Base-by-base conservation (phyloP, 2,113 vertebrate genomes). In the Proteles cristata region DNA sequence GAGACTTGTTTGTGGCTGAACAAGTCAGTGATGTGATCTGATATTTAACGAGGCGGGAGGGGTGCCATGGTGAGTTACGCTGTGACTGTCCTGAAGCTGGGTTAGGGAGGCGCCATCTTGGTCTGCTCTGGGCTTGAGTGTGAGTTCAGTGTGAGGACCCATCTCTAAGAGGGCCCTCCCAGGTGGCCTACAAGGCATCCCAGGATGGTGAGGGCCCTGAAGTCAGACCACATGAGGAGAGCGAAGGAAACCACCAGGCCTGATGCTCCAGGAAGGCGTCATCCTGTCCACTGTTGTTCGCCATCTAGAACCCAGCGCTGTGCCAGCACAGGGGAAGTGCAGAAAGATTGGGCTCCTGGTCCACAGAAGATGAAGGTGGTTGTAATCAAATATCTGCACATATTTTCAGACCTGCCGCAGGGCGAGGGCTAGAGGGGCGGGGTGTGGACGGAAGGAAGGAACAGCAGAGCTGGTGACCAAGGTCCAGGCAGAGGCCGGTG, bases 21-120 rank as follows among this genome's bases (percentile, higher is more conserved):
- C 26, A 28, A n/a, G 23, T 21, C 81, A n/a, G 15, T 6, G 17
- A 23, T 1, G 7, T 5, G 81, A 55, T 50, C 11, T 88, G 65
- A 21, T 15, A 25, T 17, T 63, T 25, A 11, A 12, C 4, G 28
- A 16, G 5, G 25, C n/a, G 0, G 45, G 28, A 12, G 31, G 19
- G 48, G 2, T 11, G 21, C 17, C 28, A 10, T 0, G 0, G 12
- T 15, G 14, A 50, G 61, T 3, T 14, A 39, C 2, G 0, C 19
- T 0, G 19, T 11, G 17, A 28, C 11, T 1, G 15, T 39, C 55
- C 65, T 7, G 7, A 53, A 0, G 23, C 69, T 5, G 31, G 12
- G 35, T 11, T 16, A 2, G 7, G 50, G 15, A 6, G 7, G 10
- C 0, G 0, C 69, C 0, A 0, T 33, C 74, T 39, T 35, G 25